phyloP scores from a whole-genome alignment of 2,113 vertebrate species.

The Eublepharis macularius region DNA sequence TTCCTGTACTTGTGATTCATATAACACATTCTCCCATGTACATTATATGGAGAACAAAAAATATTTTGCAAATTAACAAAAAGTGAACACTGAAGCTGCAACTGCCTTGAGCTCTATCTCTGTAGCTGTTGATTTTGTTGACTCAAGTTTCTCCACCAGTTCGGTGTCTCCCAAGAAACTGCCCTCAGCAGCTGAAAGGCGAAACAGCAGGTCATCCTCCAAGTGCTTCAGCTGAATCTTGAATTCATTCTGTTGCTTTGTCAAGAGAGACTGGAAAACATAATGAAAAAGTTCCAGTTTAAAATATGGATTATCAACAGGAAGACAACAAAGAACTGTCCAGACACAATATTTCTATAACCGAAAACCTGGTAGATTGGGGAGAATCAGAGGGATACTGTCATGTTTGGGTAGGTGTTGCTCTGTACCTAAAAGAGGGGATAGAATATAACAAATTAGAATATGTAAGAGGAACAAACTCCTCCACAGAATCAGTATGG shows the following conservation, averaged over 20 bases:
- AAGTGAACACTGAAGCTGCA: not conserved
- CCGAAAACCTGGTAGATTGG: too few species aligned
- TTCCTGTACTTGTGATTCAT: too few species aligned
- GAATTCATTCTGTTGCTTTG: slow-evolving; percentile 82
- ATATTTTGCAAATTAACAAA: not conserved
- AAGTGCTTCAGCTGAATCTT: slow-evolving; percentile 81
- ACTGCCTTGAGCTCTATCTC: slow-evolving; percentile 79
- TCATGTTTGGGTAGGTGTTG: not conserved
- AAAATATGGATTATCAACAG: not conserved
- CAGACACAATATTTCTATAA: not conserved
- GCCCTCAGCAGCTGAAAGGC: slow-evolving; percentile 78
- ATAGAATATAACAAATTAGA: too few species aligned
- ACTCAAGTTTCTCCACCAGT: slow-evolving; percentile 83
- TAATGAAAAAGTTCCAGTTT: not conserved
- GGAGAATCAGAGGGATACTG: too few species aligned
- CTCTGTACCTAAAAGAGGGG: too few species aligned
- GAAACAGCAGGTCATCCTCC: slow-evolving; percentile 80
- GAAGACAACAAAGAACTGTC: not conserved
- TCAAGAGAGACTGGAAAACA: slow-evolving; percentile 72
- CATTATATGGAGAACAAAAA: not conserved
- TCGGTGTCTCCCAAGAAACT: slow-evolving; percentile 79
- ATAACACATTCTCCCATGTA: not conserved
- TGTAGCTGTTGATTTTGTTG: slow-evolving; percentile 76
- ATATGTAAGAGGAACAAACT: too few species aligned
- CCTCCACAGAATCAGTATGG: too few species aligned